These are phyloP conservation scores for Apeltes quadracus DNA, from an alignment of 2,113 vertebrate species.

Conservation along the genomic window DNA sequence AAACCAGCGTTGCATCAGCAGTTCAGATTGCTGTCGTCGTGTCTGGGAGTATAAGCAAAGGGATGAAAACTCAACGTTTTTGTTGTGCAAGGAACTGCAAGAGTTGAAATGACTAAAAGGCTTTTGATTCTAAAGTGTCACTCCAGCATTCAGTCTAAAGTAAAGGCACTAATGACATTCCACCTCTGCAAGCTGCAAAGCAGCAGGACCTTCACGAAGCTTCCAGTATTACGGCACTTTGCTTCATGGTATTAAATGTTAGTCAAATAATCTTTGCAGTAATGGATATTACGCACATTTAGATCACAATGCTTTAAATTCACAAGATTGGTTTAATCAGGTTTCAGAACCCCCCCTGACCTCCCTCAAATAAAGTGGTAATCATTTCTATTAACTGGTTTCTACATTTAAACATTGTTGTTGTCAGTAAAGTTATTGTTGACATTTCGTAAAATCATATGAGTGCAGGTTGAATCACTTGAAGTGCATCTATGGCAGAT, in stretches of 20 bases:
- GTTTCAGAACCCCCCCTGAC: too few relatives aligned
- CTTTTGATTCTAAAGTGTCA: constrained; percentile 3
- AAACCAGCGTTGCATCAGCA: background rate
- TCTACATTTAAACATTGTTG: too few relatives aligned
- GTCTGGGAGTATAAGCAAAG: background rate
- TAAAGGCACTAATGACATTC: background rate
- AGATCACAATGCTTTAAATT: background rate
- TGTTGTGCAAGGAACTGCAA: background rate
- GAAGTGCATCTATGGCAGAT: constrained; percentile 1
- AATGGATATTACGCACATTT: background rate
- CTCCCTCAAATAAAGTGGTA: too few relatives aligned
- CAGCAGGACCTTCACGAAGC: background rate
- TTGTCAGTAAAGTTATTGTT: background rate
- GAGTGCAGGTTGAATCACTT: background rate
- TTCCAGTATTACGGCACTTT: background rate
- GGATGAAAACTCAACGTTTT: background rate
- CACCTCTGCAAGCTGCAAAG: background rate
- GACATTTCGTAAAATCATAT: background rate
- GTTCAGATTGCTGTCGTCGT: background rate
- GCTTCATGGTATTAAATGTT: background rate
- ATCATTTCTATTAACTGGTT: background rate
- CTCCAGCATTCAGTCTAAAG: background rate
- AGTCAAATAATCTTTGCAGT: background rate
- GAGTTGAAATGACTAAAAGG: constrained; percentile 11
- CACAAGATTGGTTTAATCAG: too few relatives aligned